These are phyloP conservation scores for Syncerus caffer DNA, from an alignment of 2,797 vertebrate genomes.

Conservation along the genomic window DNA sequence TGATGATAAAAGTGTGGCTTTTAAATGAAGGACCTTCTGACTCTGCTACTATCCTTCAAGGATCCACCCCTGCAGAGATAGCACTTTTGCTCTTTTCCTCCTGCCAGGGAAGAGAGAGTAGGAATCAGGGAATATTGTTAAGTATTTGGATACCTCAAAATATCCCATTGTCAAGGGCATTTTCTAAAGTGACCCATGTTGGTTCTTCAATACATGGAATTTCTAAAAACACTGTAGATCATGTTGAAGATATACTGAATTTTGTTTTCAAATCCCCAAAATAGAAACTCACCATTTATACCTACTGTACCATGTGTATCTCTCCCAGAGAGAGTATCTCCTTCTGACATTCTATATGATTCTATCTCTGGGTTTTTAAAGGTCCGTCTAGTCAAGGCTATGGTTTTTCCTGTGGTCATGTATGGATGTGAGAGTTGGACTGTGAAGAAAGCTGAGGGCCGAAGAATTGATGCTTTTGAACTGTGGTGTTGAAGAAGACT, in stretches of 20 bases:
- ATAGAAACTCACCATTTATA: background rate
- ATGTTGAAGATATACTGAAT: background rate
- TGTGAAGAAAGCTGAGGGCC: background rate
- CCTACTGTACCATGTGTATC: background rate
- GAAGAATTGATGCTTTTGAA: background rate
- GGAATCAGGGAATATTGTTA: background rate
- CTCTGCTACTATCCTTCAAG: background rate
- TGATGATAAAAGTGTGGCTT: background rate
- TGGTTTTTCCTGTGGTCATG: background rate
- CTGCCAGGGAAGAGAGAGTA: background rate
- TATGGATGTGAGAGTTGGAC: background rate
- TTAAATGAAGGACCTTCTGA: background rate
- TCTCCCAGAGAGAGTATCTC: background rate
- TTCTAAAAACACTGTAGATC: background rate
- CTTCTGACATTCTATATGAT: background rate
- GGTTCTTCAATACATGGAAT: background rate
- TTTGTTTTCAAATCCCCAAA: background rate
- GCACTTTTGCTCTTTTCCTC: background rate
- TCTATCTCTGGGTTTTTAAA: background rate
- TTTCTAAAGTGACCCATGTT: background rate
- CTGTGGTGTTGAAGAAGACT: background rate
- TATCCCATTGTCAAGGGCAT: background rate
- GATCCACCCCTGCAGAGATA: background rate
- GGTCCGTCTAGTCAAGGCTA: background rate
- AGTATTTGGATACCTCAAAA: background rate